Conservation (phyloP, 2,888 invertebrate genomes). For the Stramonita haemastoma region DNA sequence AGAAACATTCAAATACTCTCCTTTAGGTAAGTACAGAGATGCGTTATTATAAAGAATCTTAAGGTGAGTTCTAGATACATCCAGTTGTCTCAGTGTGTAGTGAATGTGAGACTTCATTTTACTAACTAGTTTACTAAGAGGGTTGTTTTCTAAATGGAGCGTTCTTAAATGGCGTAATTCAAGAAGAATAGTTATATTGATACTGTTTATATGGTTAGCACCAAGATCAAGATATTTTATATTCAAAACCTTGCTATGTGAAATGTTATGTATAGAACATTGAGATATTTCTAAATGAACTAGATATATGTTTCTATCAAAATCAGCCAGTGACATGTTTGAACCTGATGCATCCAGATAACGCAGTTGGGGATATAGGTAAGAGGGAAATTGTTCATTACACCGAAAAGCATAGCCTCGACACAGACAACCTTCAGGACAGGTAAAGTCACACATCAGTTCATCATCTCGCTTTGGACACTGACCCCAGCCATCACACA, state of each 20-base stretch:
- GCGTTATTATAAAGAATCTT: neutral
- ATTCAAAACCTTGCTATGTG: neutral
- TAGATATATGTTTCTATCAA: neutral
- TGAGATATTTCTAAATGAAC: neutral
- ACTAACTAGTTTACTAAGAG: neutral
- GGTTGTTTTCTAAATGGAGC: neutral
- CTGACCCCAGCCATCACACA: conserved; percentile 14
- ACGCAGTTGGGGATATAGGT: neutral
- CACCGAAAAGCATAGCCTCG: neutral
- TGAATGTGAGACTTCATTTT: neutral
- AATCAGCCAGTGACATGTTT: neutral
- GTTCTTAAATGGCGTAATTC: neutral
- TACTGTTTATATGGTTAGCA: neutral
- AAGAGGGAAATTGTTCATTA: neutral
- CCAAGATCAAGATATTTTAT: neutral
- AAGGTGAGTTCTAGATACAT: neutral
- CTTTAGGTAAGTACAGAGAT: neutral
- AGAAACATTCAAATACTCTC: neutral
- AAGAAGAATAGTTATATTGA: neutral
- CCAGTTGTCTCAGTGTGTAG: neutral
- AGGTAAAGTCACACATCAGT: conserved; percentile 3
- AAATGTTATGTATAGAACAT: neutral
- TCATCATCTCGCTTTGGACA: neutral
- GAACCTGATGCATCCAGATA: conserved; percentile 3
- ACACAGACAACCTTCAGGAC: neutral